A percentile compares a stretch with the other conserved stretches of the same genome.
phyloP scores from a whole-genome alignment of 2,113 vertebrate genomes.

The Nannospalax galili region DNA sequence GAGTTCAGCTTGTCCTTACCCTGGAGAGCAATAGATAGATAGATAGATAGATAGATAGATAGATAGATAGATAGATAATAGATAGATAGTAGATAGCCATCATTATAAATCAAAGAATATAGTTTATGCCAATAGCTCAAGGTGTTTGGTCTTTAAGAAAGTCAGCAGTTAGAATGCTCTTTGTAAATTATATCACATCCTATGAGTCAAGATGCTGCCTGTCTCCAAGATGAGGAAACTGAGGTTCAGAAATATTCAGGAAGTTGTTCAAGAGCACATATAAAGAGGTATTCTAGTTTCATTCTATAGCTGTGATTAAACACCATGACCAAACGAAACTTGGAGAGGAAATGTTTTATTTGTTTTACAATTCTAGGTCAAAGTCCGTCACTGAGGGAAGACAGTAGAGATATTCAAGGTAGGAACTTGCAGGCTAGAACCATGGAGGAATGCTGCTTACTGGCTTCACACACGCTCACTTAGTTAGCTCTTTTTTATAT shows the following conservation, averaged over 20 bases:
- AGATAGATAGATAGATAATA: no score
- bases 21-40: not conserved
- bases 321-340: not conserved
- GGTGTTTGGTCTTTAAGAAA: not conserved
- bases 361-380: not conserved
- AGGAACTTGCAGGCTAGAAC: not conserved
- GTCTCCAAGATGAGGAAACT: not conserved
- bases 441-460: not conserved
- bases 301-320: not conserved
- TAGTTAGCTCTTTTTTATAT: not conserved
- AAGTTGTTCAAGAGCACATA: not conserved
- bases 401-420: not conserved
- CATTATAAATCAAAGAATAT: not conserved
- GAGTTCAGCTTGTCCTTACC: not conserved
- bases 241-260: not conserved
- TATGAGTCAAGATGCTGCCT: not conserved
- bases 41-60: no score
- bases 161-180: not conserved
- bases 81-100: no score
- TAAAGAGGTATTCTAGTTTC: not conserved
- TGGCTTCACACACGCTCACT: not conserved
- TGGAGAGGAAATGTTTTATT: not conserved
- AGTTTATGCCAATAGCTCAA: not conserved
- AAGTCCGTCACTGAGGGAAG: not conserved
- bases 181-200: not conserved